Base-by-base conservation (phyloP, 1,140 invertebrate genomes). In the Musca domestica region DNA sequence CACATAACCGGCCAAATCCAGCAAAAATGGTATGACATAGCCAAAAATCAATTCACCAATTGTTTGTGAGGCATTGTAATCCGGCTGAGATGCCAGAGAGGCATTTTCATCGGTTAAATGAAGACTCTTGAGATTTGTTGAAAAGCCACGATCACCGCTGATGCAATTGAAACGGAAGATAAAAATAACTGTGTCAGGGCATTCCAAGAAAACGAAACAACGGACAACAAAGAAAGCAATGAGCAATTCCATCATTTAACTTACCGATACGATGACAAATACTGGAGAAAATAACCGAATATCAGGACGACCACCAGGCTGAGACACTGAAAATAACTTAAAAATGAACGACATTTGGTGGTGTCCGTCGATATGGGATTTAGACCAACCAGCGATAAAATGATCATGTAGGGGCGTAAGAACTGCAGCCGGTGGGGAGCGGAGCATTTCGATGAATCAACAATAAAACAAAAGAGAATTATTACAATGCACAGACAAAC, bases 1-100 rank as follows among this genome's bases (percentile, higher is more conserved):
- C 1, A 93, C 70, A 73, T 91, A 95, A 1, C 90, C 91, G 23
- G 86, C 66, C 64, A 94, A 86, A 82, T 95, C 92, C 9, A 95
- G 82, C 69, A 88, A 70, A 83, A 89, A 91, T 14, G 94, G 93
- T 46, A 94, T 85, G 10, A 94, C 84, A 74, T 93, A 94, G 23
- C 88, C 92, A 69, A 92, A 93, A 2, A 88, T 74, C 9, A 89
- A 72, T 73, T 89, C 91, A 63, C 90, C 88, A 85, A 76, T 91
- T 20, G 78, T 80, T 58, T 77, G 74, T 3, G 30, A 34, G 1
- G 61, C 20, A 67, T 52, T 19, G 48, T 30, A 51, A 3, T 65
- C 14, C 49, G 54, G 25, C 17, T 25, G 22, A 2, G 46, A 15
- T 17, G 23, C 22, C 22, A 27, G 12, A 2, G 34, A 22, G 23